Evolutionary conservation across 1,140 invertebrate species (phyloP).

Genomic region (Drosophila willistoni): DNA sequence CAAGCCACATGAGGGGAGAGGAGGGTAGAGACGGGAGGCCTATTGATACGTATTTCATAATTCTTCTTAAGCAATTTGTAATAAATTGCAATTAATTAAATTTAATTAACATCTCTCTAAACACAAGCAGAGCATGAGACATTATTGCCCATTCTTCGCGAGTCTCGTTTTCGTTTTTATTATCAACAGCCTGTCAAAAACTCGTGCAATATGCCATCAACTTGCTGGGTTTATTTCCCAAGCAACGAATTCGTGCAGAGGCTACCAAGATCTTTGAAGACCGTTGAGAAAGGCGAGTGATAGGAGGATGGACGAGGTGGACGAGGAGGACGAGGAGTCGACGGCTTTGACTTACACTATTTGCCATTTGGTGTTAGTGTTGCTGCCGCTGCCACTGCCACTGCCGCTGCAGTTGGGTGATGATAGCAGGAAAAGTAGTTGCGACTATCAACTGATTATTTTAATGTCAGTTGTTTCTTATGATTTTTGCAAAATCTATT

Average conservation of each 20-base stretch:
- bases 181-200: conserved; percentile 74
- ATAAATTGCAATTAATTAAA: conserved; percentile 68
- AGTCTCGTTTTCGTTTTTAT: conserved; percentile 71
- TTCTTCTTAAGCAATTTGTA: conserved; percentile 37
- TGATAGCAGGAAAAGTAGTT: conserved; percentile 30
- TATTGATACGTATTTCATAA: conserved; percentile 17
- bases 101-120: conserved; percentile 70
- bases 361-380: neutral
- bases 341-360: conserved; percentile 6
- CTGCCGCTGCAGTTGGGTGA: neutral
- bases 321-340: neutral
- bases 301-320: neutral
- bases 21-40: neutral
- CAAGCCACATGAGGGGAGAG: neutral
- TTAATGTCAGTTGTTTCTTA: conserved; percentile 53
- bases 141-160: conserved; percentile 41
- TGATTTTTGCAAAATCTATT: conserved; percentile 74
- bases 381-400: neutral
- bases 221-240: conserved; percentile 62
- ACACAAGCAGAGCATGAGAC: conserved; percentile 45
- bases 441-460: conserved; percentile 47
- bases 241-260: conserved; percentile 61
- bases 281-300: neutral
- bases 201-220: conserved; percentile 65
- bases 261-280: conserved; percentile 41